These are phyloP conservation scores for Panthera tigris DNA, from an alignment of 2,113 vertebrate species.

Conservation along the genomic window DNA sequence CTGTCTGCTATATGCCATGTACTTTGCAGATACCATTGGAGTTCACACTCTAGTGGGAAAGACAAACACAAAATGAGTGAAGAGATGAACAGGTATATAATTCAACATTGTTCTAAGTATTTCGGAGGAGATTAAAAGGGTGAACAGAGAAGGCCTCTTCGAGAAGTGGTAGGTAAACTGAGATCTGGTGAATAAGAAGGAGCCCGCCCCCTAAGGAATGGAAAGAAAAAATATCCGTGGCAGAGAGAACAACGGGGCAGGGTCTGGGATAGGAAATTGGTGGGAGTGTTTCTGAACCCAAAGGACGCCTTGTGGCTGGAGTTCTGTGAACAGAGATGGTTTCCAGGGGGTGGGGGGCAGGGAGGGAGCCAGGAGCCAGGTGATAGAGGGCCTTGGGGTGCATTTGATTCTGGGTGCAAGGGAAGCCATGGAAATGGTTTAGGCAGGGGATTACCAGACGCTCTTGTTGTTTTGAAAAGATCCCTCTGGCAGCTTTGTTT, in stretches of 20 bases:
- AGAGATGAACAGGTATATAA: background rate
- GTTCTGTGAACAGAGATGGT: background rate
- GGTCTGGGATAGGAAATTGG: background rate
- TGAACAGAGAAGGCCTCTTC: background rate
- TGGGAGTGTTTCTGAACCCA: background rate
- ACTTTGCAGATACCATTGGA: background rate
- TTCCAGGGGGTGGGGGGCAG: background rate
- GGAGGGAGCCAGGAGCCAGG: background rate
- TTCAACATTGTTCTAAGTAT: background rate
- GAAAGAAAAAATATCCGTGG: background rate
- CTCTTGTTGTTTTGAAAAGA: background rate
- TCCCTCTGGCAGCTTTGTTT: background rate
- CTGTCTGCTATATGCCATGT: background rate
- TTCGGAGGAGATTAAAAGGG: background rate
- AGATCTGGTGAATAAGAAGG: background rate
- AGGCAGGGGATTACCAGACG: background rate
- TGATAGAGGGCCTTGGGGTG: background rate
- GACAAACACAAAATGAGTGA: background rate
- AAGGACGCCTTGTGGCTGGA: background rate
- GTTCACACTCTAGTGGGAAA: background rate
- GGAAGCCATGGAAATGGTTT: background rate
- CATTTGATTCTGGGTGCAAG: background rate
- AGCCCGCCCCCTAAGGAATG: background rate
- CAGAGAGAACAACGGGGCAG: background rate
- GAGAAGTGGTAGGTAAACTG: background rate